Percentiles rank a stretch among this genome's conserved stretches.
Conservation (phyloP, 2,797 vertebrate genomes). For the Lepidocolaptes lacrymiger region DNA sequence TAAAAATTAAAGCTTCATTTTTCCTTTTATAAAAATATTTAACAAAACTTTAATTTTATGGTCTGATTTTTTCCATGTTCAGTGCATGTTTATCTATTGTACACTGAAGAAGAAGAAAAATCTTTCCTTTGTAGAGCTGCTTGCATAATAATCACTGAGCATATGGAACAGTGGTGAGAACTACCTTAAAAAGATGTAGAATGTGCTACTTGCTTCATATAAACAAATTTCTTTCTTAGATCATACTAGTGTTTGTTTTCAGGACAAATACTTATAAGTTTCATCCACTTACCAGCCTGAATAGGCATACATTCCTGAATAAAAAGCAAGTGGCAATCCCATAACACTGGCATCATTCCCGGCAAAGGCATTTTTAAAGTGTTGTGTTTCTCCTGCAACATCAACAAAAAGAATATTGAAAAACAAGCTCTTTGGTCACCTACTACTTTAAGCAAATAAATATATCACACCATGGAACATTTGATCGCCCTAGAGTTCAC, state of each 20-base stretch:
- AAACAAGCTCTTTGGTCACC: not conserved
- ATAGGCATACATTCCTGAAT: slow-evolving; percentile 98
- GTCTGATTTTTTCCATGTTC: not conserved
- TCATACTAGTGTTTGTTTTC: not conserved
- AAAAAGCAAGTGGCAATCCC: slow-evolving; percentile 92
- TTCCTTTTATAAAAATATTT: not conserved
- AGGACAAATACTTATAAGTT: not conserved
- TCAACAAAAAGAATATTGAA: slow-evolving; percentile 5
- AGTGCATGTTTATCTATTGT: not conserved
- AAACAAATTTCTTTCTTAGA: not conserved
- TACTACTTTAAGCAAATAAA: not conserved
- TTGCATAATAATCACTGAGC: not conserved
- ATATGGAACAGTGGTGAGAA: not conserved
- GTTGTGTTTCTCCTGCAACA: slow-evolving; percentile 86
- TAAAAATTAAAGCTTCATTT: not conserved
- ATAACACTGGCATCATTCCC: slow-evolving; percentile 81
- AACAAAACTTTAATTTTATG: not conserved
- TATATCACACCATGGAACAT: not conserved
- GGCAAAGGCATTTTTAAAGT: slow-evolving; percentile 92
- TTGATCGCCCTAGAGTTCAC: not conserved
- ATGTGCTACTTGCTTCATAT: not conserved
- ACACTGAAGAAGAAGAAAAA: not conserved
- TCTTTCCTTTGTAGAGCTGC: not conserved
- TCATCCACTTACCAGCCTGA: slow-evolving; percentile 88
- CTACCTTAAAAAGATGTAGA: not conserved